These are phyloP conservation scores for Zaprionus tsacasi DNA, from an alignment of 1,140 invertebrate species.

Conservation along the genomic window DNA sequence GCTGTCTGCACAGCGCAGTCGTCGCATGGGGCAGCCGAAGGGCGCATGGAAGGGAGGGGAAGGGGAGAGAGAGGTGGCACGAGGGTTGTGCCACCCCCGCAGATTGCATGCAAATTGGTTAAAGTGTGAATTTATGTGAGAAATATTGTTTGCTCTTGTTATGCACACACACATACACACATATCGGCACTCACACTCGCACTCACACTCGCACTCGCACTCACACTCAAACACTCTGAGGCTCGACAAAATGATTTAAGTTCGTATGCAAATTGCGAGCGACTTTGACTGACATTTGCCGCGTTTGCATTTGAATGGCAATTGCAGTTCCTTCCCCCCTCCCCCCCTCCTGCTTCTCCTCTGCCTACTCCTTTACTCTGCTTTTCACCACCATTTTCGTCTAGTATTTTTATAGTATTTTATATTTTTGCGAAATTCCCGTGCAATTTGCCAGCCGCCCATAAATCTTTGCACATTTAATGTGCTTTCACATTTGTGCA, in stretches of 20 bases:
- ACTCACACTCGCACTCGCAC: constrained; percentile 34
- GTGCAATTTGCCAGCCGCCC: constrained; percentile 52
- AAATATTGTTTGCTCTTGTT: constrained; percentile 84
- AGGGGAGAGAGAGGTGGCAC: constrained; percentile 6
- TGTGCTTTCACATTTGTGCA: constrained; percentile 68
- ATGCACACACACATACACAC: constrained; percentile 53
- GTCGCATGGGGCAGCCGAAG: neutral
- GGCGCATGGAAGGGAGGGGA: constrained; percentile 11
- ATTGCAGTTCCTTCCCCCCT: constrained; percentile 16
- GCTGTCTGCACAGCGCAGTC: constrained; percentile 46
- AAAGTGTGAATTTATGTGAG: constrained; percentile 84
- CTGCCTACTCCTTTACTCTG: neutral
- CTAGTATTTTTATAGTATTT: neutral
- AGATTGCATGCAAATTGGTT: constrained; percentile 83
- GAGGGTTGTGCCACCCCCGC: constrained; percentile 71
- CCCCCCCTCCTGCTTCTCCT: no score
- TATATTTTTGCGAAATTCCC: neutral
- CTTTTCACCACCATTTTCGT: neutral
- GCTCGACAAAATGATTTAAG: constrained; percentile 82
- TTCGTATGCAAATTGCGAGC: constrained; percentile 80
- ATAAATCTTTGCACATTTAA: constrained; percentile 74
- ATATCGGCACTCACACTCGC: constrained; percentile 21
- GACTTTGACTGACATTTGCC: constrained; percentile 79
- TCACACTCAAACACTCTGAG: constrained; percentile 45
- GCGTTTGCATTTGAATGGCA: constrained; percentile 53